Base-by-base conservation (phyloP, 2,797 vertebrate species). In the Champsocephalus gunnari region DNA sequence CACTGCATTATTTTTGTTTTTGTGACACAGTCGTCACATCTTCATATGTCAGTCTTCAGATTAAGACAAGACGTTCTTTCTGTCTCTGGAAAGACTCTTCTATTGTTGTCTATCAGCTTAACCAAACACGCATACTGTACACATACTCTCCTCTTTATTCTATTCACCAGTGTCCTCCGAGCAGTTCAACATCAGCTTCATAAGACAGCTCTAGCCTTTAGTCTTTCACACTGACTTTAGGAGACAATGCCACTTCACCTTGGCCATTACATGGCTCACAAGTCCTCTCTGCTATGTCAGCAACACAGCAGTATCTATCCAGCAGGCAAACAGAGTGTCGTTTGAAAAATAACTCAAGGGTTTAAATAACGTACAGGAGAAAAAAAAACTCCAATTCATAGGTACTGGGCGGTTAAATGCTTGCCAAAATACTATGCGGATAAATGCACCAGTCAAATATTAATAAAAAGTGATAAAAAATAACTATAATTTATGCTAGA, bases 21-120 rank as follows among this genome's bases (percentile, higher is more conserved):
- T 17, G 67, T 64, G 56, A 77, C 83, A 70, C 16, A 44, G 47
- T 56, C 44, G 11, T 10, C 53, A 45, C 12, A 55, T 73, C 38
- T 28, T 63, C 43, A n/a, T 38, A 21, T 43, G 58, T 80, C 77
- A 65, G 41, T 70, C 65, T 59, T 72, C 16, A 51, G 14, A 47
- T 71, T 41, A 53, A 62, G 38, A 79, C 41, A 71, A 73, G 24
- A 58, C 17, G 24, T 17, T 63, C 12, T 74, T 70, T 81, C 58
- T 75, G 59, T 73, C 24, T 63, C 48, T 83, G 61, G 69, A 86
- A 74, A 82, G 38, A 71, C 81, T 71, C 47, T 77, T 88, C 60
- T 13, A 66, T 66, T 38, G 44, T 66, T 53, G 75, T 79, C 81
- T 21, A 63, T 82, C 65, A 68, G 24, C 32, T 59, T 43, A 51